Percentiles rank a stretch among this genome's conserved stretches.
Conservation (phyloP, 30 jellyfish, hydroid and myxozoan species). For the Aurelia aurita region DNA sequence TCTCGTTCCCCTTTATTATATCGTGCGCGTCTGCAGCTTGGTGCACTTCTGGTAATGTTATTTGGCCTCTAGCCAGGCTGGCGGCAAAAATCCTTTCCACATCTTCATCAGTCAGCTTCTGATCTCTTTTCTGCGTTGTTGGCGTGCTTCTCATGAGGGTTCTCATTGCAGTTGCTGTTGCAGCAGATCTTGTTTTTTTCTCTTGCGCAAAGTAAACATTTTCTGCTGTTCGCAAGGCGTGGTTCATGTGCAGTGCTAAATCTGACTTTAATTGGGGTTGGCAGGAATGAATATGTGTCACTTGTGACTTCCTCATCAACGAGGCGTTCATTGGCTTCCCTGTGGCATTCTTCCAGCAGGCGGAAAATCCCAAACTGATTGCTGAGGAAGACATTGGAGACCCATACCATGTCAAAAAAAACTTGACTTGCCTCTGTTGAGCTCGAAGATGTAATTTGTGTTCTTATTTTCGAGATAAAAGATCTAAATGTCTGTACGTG, state of each 20-base stretch:
- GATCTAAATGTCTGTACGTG: not conserved
- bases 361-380: conserved; percentile 1
- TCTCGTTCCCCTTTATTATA: too few species aligned
- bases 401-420: conserved; percentile 39
- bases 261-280: not conserved
- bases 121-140: not conserved
- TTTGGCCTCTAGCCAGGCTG: not conserved
- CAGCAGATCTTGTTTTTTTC: not conserved
- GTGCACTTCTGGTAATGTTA: not conserved
- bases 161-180: not conserved
- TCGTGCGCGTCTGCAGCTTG: too few species aligned
- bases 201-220: not conserved
- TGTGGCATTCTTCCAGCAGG: conserved; percentile 37
- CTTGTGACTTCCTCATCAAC: conserved; percentile 14
- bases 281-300: not conserved
- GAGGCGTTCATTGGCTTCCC: conserved; percentile 27
- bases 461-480: not conserved
- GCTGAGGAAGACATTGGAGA: conserved; percentile 16
- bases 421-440: not conserved
- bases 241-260: conserved; percentile 2
- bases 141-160: not conserved
- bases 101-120: not conserved
- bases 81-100: not conserved
- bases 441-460: not conserved
- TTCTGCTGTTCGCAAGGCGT: too few species aligned